A percentile compares a stretch with the other conserved stretches of the same genome.
phyloP scores from a whole-genome alignment of 2,888 invertebrate species.

The Drosophila nr. perissopoda region DNA sequence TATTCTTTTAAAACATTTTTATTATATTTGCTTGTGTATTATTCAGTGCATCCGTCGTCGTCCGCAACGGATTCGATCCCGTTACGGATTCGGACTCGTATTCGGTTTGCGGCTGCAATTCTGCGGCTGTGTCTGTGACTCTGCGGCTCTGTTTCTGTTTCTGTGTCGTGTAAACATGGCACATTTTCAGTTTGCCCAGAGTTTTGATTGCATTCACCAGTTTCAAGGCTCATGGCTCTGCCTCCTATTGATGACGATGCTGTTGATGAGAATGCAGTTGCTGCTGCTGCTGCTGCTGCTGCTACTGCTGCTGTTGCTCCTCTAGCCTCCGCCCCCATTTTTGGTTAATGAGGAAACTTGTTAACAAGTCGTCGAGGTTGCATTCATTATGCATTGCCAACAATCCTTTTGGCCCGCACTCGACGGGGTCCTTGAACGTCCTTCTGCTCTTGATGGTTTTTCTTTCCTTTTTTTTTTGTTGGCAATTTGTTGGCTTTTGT shows the following conservation, averaged over 20 bases:
- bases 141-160: neutral
- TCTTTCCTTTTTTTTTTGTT: neutral
- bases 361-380: slow-evolving; percentile 35
- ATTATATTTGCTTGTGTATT: slow-evolving; percentile 54
- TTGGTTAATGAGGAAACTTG: slow-evolving; percentile 55
- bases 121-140: neutral
- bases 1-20: slow-evolving; percentile 66
- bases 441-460: slow-evolving; percentile 19
- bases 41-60: slow-evolving; percentile 35
- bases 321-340: neutral
- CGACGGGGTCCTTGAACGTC: slow-evolving; percentile 33
- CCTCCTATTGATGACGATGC: slow-evolving; percentile 51
- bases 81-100: slow-evolving; percentile 32
- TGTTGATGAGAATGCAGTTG: slow-evolving; percentile 50
- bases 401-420: slow-evolving; percentile 44
- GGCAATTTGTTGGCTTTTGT: slow-evolving; percentile 53
- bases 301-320: neutral
- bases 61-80: slow-evolving; percentile 47
- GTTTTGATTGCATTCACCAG: slow-evolving; percentile 23
- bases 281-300: neutral
- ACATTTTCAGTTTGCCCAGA: slow-evolving; percentile 31
- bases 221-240: slow-evolving; percentile 49
- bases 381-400: slow-evolving; percentile 65
- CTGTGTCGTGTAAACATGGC: slow-evolving; percentile 52
- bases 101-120: slow-evolving; percentile 9